Conservation (phyloP, 2,113 vertebrate species). For the Ginglymostoma cirratum region DNA sequence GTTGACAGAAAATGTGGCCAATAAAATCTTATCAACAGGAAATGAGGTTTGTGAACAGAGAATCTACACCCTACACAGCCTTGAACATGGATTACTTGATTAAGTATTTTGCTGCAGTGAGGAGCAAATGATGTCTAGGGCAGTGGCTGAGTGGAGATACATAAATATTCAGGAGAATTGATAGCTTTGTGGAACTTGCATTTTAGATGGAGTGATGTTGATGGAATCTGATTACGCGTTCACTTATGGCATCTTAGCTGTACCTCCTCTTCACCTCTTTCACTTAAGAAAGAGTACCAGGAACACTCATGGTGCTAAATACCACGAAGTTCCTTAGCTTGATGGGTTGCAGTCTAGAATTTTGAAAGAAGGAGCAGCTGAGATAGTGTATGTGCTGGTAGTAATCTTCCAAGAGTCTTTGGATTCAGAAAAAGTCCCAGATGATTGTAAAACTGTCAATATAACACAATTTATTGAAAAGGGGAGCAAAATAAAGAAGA, state of each 20-base stretch:
- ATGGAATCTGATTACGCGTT: not conserved
- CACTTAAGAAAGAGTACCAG: too few species aligned
- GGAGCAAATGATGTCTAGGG: not conserved
- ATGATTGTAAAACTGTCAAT: too few species aligned
- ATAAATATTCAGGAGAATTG: not conserved
- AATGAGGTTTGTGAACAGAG: not conserved
- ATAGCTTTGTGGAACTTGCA: not conserved
- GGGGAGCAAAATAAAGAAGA: too few species aligned
- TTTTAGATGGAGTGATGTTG: not conserved
- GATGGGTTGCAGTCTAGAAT: too few species aligned
- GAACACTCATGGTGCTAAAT: too few species aligned
- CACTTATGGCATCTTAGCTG: not conserved
- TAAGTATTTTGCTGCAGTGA: not conserved
- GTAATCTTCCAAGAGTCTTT: too few species aligned
- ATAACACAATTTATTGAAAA: too few species aligned
- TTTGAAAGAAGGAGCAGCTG: too few species aligned
- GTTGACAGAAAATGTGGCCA: not conserved
- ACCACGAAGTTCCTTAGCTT: too few species aligned
- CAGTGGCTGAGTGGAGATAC: not conserved
- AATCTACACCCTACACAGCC: not conserved
- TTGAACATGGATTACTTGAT: not conserved
- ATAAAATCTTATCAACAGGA: not conserved
- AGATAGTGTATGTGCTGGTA: too few species aligned
- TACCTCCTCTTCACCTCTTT: not conserved
- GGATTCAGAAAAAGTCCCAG: too few species aligned